These are phyloP conservation scores for Scomber colias DNA, from an alignment of 2,113 vertebrate species.

Conservation along the genomic window DNA sequence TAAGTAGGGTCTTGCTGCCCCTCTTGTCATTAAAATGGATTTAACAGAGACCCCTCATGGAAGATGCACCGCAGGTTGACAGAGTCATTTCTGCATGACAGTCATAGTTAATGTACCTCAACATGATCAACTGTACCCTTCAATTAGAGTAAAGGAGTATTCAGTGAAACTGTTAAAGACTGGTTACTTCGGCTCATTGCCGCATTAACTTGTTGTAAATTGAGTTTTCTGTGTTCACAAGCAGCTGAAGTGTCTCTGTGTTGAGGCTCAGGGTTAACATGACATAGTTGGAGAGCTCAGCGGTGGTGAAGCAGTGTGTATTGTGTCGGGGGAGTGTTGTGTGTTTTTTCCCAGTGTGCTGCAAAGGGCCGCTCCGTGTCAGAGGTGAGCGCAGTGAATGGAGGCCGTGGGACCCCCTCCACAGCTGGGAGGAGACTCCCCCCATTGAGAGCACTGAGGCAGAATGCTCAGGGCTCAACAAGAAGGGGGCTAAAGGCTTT, in stretches of 20 bases:
- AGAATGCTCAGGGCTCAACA: constrained; percentile 66
- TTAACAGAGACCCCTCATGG: constrained; percentile 49
- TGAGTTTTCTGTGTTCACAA: neutral
- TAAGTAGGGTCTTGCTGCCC: constrained; percentile 39
- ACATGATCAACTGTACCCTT: neutral
- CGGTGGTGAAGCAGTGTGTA: constrained; percentile 28
- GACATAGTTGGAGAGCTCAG: constrained; percentile 28
- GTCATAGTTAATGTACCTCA: constrained; percentile 22
- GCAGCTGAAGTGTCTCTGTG: neutral
- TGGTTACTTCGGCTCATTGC: neutral
- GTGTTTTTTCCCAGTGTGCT: constrained; percentile 71
- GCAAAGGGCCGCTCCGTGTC: constrained; percentile 69
- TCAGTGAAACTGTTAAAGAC: constrained; percentile 1
- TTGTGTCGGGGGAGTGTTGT: constrained; percentile 64
- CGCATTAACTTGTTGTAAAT: neutral
- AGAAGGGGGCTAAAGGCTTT: constrained; percentile 75
- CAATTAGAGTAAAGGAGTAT: neutral
- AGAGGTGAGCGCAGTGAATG: constrained; percentile 81
- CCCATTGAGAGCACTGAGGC: constrained; percentile 66
- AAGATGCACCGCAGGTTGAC: constrained; percentile 34
- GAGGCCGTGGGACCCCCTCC: constrained; percentile 61
- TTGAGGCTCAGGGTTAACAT: constrained; percentile 14
- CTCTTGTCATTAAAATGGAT: constrained; percentile 67
- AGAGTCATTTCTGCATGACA: constrained; percentile 43
- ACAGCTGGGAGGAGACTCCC: constrained; percentile 55